Base-by-base conservation (phyloP, 2,797 vertebrate genomes). In the Otolemur crassicaudatus region DNA sequence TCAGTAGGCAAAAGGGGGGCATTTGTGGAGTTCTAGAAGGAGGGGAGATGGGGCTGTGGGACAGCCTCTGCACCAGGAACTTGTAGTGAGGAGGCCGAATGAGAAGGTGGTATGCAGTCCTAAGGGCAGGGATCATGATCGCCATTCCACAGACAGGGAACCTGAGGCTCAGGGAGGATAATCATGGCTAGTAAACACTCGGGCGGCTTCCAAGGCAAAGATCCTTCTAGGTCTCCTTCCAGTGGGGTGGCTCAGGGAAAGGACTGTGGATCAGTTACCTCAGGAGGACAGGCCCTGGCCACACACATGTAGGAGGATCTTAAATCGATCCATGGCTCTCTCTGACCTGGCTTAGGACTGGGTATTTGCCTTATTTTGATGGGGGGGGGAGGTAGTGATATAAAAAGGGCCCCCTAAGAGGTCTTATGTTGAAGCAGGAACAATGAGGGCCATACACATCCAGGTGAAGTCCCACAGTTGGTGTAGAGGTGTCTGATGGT, bases 331-430 rank as follows among this genome's bases (percentile, higher is more conserved):
- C 56, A 20, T 72, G 86, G 29, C 11, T 31, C 1, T 46, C 83
- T 84, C 23, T 94, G 91, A 65, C 67, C 61, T 81, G 60, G 65
- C 67, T 77, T 81, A 77, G 60, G 77, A 76, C 13, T 72, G 87
- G 40, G 77, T 92, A 61, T 56, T 84, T 88, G 84, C 76, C 56
- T 93, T 94, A 40, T 90, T 90, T 91, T 61, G 60, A 89, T 53
- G 4, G 7, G 31, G 16, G 31, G 16, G 61, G 16, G 60, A 43
- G 49, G 25, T n/a, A 87, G 43, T 61, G 81, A 92, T 12, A 63
- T 16, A 46, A 67, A 72, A 83, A 82, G 79, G 56, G 4, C 3
- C 9, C 46, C 3, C 61, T 40, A 58, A 58, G n/a, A 63, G 49
- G 53, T 70, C 87, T 77, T 75, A 37, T 19, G 37, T 58, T 49